Base-by-base conservation (phyloP, 2,797 vertebrate species). In the Malurus leucopterus region DNA sequence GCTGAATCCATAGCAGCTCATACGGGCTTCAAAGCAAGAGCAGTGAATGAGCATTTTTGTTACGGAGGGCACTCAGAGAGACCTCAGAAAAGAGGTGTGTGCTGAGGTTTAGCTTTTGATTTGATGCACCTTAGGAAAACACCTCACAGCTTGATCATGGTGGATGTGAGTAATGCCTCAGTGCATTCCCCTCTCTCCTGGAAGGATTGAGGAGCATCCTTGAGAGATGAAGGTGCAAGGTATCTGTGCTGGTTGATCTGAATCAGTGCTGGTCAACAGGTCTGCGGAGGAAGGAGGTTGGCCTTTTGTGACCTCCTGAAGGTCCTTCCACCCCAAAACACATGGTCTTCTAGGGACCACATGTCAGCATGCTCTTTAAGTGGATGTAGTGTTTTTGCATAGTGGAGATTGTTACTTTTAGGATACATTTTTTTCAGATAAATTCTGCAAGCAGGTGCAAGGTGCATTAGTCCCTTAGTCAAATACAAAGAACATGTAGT, bases 371-470 rank as follows among this genome's bases (percentile, higher is more conserved):
- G 11, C 8, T 62, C 13, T 36, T 44, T 18, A 78, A 50, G 13
- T 58, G 22, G 40, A 57, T 54, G 18, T 13, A 54, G 50, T 49
- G 62, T 65, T 58, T 65, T 58, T 17, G 59, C 43, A 19, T 18
- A 43, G 19, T 26, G 26, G n/a, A 63, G 24, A 38, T 79, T 50
- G 27, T 50, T 40, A 49, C 53, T 74, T 61, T 74, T 38, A 77
- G 75, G 40, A 17, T 40, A 53, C 0, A 0, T 46, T 84, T 91
- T 89, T 72, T 84, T 44, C 44, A 59, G 26, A 36, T 64, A 54
- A 65, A 76, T 67, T 83, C 26, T 71, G 24, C 29, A 89, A 84
- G 26, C 21, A 63, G 38, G n/a, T 47, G 29, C 40, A 64, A 88
- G 19, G 32, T n/a, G 61, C 21, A 40, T 54, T 54, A 57, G 30